phyloP scores from a whole-genome alignment of 2,888 invertebrate genomes.

The Acanthococcus lagerstroemiae region DNA sequence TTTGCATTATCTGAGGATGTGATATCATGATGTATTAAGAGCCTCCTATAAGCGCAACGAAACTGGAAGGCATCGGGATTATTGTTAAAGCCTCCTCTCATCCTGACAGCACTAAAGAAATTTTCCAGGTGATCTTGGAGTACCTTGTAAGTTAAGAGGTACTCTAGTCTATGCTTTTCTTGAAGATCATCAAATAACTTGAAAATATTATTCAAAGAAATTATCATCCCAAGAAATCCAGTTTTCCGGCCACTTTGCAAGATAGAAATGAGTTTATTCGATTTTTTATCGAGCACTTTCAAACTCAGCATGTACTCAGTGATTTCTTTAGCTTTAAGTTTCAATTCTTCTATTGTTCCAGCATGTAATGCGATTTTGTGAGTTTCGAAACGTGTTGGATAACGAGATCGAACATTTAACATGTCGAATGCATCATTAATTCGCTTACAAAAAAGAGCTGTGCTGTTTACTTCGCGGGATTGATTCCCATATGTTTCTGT shows the following conservation, averaged over 20 bases:
- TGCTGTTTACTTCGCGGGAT: no score
- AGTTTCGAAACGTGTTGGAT: no score
- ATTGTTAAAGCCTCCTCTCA: not conserved
- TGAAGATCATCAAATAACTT: not conserved
- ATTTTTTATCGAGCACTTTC: not conserved
- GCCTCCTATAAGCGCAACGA: not conserved
- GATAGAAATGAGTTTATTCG: not conserved
- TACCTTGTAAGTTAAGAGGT: not conserved
- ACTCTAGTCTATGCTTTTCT: not conserved
- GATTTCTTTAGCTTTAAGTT: not conserved
- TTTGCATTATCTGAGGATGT: not conserved
- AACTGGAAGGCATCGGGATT: not conserved
- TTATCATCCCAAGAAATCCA: not conserved
- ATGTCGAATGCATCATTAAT: not conserved
- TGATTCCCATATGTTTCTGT: no score
- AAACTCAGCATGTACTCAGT: not conserved
- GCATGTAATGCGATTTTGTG: no score
- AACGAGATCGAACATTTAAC: not conserved
- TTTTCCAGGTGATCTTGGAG: not conserved
- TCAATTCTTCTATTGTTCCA: not conserved
- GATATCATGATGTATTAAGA: not conserved
- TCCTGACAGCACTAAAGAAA: not conserved
- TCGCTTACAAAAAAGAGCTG: not conserved
- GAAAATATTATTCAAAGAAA: not conserved
- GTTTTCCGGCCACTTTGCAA: no score